Evolutionary conservation across 1,140 invertebrate genomes (phyloP).

Genomic region (Zaprionus capensis): DNA sequence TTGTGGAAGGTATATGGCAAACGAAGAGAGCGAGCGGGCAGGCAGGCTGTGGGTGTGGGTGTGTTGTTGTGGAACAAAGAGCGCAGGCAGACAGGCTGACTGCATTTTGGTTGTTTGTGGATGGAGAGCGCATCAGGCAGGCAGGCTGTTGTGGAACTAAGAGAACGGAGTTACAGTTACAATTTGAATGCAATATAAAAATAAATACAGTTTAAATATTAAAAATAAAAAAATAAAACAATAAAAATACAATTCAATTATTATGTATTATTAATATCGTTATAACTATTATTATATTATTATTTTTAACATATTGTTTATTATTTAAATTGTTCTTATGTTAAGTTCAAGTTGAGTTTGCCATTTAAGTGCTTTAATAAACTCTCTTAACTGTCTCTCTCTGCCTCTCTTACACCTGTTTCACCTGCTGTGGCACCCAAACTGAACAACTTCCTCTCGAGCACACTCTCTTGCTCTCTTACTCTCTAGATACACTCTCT

Average conservation of each 20-base stretch:
- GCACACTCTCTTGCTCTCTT: background rate
- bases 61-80: too few relatives aligned
- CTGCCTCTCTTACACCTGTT: background rate
- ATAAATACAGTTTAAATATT: background rate
- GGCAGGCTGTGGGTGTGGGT: background rate
- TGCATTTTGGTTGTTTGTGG: conserved; percentile 41
- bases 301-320: background rate
- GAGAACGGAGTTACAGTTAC: background rate
- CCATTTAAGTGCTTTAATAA: background rate
- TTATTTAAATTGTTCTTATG: background rate
- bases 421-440: background rate
- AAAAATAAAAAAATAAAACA: too few relatives aligned
- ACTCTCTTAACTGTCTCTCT: background rate
- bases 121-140: background rate
- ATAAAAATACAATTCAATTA: background rate
- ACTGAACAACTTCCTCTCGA: too few relatives aligned
- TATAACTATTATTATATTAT: background rate
- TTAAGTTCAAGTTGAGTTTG: background rate
- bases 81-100: too few relatives aligned
- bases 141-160: background rate
- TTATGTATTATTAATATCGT: too few relatives aligned
- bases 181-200: background rate
- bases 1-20: conserved; percentile 35
- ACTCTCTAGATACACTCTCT: conserved; percentile 16
- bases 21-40: background rate